Evolutionary conservation across 2,113 vertebrate species (phyloP).

Genomic region (Litocranius walleri): DNA sequence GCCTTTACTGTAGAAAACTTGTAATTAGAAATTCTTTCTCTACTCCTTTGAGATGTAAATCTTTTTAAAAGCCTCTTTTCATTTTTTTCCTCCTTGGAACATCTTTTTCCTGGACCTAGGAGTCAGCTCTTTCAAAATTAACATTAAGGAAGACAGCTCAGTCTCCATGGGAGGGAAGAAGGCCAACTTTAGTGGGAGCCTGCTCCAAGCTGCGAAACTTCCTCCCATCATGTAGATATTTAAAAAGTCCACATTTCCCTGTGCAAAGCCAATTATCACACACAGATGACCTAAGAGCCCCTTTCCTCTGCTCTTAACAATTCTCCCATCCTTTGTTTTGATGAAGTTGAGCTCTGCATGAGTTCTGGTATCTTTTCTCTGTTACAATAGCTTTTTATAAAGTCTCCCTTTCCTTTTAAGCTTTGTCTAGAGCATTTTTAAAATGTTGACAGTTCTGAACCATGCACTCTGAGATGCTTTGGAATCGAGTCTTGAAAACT

Average conservation of each 20-base stretch:
- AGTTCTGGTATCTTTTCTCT: background rate
- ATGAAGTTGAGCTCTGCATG: background rate
- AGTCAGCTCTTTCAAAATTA: background rate
- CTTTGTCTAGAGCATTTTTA: background rate
- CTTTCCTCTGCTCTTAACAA: background rate
- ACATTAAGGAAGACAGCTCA: background rate
- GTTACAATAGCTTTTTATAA: background rate
- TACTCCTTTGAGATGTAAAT: background rate
- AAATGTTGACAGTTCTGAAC: background rate
- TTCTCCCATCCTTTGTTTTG: background rate
- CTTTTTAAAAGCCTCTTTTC: background rate
- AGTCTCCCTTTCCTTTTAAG: background rate
- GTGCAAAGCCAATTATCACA: background rate
- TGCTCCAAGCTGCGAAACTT: background rate
- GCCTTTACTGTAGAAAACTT: background rate
- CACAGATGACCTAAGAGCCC: rapidly evolving
- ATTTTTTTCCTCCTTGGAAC: background rate
- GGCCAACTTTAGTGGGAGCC: background rate
- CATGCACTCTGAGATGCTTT: rapidly evolving
- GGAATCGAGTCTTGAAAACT: no score
- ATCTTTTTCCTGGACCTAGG: background rate
- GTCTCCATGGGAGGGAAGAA: background rate
- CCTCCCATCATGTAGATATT: no score
- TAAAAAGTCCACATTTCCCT: background rate
- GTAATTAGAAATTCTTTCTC: background rate